Percentiles rank a stretch among this genome's conserved stretches.
Conservation (phyloP, 2,888 invertebrate genomes). For the Tridacna gigas region DNA sequence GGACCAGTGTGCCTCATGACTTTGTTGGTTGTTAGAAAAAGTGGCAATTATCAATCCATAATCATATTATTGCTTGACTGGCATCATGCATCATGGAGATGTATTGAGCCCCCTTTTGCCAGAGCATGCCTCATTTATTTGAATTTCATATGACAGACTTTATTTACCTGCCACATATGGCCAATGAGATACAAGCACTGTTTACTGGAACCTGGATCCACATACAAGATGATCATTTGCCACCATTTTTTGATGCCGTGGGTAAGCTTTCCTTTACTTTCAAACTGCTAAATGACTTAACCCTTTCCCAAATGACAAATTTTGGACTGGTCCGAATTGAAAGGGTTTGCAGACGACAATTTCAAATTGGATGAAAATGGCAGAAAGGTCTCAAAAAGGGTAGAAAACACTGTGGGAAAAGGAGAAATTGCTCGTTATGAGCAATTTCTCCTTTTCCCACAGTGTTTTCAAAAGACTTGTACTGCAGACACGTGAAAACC, state of each 20-base stretch:
- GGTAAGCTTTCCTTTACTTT: slow-evolving; percentile 28
- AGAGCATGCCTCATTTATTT: too few species aligned
- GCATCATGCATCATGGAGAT: too few species aligned
- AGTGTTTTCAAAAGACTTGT: not conserved
- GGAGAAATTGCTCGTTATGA: not conserved
- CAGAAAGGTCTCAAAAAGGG: not conserved
- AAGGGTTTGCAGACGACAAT: too few species aligned
- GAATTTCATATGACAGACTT: too few species aligned
- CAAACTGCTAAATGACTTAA: not conserved
- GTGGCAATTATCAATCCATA: too few species aligned
- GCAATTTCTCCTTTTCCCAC: not conserved
- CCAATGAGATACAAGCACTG: slow-evolving; percentile 37
- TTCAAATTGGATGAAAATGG: not conserved
- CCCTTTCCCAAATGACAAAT: not conserved
- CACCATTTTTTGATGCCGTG: slow-evolving; percentile 52
- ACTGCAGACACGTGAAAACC: not conserved
- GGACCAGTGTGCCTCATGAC: too few species aligned
- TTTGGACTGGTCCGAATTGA: too few species aligned
- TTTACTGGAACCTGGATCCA: slow-evolving; percentile 49
- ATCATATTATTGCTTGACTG: too few species aligned
- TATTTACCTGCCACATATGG: not conserved
- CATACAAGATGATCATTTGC: slow-evolving; percentile 48
- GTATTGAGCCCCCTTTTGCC: too few species aligned
- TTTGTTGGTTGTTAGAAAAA: too few species aligned
- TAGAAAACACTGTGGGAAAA: not conserved